Conservation (phyloP, 2,113 vertebrate species). For the Leiothrix lutea region DNA sequence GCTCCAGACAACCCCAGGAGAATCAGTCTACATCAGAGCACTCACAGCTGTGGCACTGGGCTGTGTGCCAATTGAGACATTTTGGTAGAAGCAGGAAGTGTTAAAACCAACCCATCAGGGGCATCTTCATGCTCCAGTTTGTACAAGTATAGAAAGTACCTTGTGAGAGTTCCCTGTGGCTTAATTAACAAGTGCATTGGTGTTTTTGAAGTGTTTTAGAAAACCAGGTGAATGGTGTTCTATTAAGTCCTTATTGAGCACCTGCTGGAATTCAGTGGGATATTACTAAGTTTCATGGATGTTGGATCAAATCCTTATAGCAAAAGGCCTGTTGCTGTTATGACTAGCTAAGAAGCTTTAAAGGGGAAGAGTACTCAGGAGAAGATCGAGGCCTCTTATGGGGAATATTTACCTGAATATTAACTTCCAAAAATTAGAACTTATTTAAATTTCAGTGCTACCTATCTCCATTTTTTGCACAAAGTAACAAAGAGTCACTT, state of each 20-base stretch:
- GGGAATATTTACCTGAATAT: not conserved
- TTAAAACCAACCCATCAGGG: not conserved
- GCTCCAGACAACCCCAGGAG: not conserved
- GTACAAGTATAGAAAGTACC: not conserved
- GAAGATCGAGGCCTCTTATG: not conserved
- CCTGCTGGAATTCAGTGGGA: not conserved
- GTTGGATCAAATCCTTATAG: not conserved
- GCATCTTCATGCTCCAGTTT: constrained; percentile 7
- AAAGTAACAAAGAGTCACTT: not conserved
- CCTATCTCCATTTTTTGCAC: not conserved
- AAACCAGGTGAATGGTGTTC: not conserved
- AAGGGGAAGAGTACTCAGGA: not conserved
- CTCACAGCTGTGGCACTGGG: not conserved
- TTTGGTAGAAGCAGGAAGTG: not conserved
- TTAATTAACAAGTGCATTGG: not conserved
- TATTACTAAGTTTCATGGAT: not conserved
- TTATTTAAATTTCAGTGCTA: not conserved
- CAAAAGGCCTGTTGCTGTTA: not conserved
- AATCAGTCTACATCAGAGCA: not conserved
- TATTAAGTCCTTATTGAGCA: not conserved
- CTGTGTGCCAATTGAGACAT: not conserved
- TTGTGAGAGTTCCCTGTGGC: not conserved
- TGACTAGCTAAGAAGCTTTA: not conserved
- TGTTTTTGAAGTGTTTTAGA: not conserved
- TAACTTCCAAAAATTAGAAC: not conserved